A percentile compares a stretch with the other conserved stretches of the same genome.
Conservation (phyloP, 64 coral and sea anemone species). For the Pocillopora verrucosa region DNA sequence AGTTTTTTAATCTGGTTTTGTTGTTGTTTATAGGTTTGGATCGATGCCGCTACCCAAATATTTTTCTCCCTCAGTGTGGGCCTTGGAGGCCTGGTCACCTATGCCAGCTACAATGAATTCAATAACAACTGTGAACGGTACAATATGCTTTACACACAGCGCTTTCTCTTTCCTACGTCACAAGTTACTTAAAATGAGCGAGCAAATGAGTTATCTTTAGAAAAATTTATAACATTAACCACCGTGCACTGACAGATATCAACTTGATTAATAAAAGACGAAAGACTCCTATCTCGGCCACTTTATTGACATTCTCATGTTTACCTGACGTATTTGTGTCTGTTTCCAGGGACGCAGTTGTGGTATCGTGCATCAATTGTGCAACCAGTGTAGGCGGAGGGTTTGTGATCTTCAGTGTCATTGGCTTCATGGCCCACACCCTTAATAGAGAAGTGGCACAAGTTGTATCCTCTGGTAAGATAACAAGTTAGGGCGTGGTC, state of each 20-base stretch:
- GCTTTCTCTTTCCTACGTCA: background rate
- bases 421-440: slow-evolving; percentile 75
- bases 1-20: too few species aligned
- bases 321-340: background rate
- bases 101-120: slow-evolving; percentile 72
- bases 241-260: too few species aligned
- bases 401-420: slow-evolving; percentile 72
- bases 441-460: slow-evolving; percentile 54
- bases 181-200: background rate
- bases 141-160: too few species aligned
- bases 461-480: slow-evolving; percentile 77
- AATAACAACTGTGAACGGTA: slow-evolving; percentile 86
- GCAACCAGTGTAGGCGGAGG: slow-evolving; percentile 74
- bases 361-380: slow-evolving; percentile 67
- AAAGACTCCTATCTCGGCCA: too few species aligned
- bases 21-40: slow-evolving; percentile 72
- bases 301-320: too few species aligned
- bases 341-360: slow-evolving; percentile 36
- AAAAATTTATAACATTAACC: too few species aligned
- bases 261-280: too few species aligned
- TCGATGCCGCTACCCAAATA: slow-evolving; percentile 87
- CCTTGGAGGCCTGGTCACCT: slow-evolving; percentile 77
- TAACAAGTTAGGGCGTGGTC: too few species aligned
- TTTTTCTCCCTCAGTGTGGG: slow-evolving; percentile 82
- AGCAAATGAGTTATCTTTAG: too few species aligned